Percentiles rank a stretch among this genome's conserved stretches.
Evolutionary conservation across 1,140 invertebrate genomes (phyloP).

Genomic region (Rhynchophorus ferrugineus): DNA sequence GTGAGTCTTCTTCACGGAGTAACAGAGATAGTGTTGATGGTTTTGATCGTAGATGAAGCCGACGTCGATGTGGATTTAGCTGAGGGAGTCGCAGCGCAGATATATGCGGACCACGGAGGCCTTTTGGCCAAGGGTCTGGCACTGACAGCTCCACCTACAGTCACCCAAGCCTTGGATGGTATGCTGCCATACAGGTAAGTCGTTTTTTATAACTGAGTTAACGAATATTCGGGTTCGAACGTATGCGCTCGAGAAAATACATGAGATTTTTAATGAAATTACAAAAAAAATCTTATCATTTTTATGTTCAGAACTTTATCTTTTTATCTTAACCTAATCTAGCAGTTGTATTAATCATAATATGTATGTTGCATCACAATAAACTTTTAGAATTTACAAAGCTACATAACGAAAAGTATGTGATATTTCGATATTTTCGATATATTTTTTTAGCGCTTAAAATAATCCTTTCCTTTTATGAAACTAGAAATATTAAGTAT

Average conservation of each 20-base stretch:
- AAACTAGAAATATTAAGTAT: no score
- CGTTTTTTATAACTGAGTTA: neutral
- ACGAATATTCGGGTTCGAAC: neutral
- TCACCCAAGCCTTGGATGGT: constrained; percentile 85
- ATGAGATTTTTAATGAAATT: no score
- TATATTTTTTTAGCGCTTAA: no score
- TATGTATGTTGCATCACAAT: no score
- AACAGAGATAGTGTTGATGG: no score
- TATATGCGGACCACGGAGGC: constrained; percentile 63
- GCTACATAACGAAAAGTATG: no score
- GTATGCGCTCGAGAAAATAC: neutral
- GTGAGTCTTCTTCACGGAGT: constrained; percentile 41
- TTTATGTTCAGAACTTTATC: neutral
- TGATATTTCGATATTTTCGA: no score
- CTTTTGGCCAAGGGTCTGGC: constrained; percentile 85
- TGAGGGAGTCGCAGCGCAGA: constrained; percentile 63
- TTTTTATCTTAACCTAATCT: neutral
- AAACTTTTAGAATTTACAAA: no score
- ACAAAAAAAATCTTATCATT: no score
- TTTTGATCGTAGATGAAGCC: constrained; percentile 54
- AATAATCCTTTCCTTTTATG: no score
- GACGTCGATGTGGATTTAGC: constrained; percentile 64
- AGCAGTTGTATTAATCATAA: neutral
- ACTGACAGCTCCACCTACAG: constrained; percentile 74
- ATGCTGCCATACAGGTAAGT: constrained; percentile 78